Evolutionary conservation across 2,888 invertebrate genomes (phyloP).

Genomic region (Harpagoxenus sublaevis): DNA sequence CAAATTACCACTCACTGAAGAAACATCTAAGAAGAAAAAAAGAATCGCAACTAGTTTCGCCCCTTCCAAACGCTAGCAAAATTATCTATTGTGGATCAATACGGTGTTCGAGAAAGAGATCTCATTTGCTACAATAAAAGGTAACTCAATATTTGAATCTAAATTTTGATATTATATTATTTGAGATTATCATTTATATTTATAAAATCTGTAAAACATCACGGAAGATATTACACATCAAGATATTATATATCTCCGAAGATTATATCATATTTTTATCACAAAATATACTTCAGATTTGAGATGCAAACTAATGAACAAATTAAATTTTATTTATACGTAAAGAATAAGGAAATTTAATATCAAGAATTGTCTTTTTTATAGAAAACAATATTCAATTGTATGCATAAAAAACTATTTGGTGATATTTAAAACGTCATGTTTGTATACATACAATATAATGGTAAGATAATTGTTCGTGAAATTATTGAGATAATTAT

Average conservation of each 20-base stretch:
- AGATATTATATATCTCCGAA: slow-evolving; percentile 5
- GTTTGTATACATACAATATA: background rate
- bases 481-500: slow-evolving; percentile 11
- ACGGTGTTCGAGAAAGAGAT: slow-evolving; percentile 55
- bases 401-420: background rate
- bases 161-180: background rate
- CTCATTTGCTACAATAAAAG: slow-evolving; percentile 58
- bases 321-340: background rate
- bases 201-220: slow-evolving; percentile 1
- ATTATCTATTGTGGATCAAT: slow-evolving; percentile 60
- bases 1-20: slow-evolving; percentile 56
- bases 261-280: slow-evolving; percentile 14
- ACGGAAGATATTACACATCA: slow-evolving; percentile 13
- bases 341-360: slow-evolving; percentile 10
- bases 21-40: slow-evolving; percentile 68
- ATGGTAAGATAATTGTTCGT: background rate
- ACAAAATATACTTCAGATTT: background rate
- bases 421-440: background rate
- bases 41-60: slow-evolving; percentile 60
- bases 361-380: background rate
- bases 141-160: slow-evolving; percentile 52
- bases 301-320: background rate
- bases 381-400: slow-evolving; percentile 1
- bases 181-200: background rate
- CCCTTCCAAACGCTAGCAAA: slow-evolving; percentile 52